Base-by-base conservation (phyloP, 2,888 invertebrate species). In the Argyra leucocephala region DNA sequence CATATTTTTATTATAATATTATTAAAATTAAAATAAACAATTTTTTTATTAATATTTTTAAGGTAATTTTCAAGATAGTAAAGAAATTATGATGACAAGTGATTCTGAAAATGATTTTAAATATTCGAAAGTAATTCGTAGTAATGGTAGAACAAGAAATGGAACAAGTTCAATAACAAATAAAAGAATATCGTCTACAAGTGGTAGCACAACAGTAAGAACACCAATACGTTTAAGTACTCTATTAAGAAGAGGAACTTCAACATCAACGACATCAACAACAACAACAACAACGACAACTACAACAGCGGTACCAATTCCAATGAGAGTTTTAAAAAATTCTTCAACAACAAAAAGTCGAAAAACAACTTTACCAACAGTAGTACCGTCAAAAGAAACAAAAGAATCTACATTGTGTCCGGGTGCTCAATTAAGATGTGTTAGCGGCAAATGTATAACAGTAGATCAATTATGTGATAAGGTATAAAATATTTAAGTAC, bases 401-500 rank as follows among this genome's bases (percentile, higher is more conserved):
- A 67, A 63, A 64, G n/a, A 24, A 24, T 83, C 83, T 0, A 58
- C 24, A n/a, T 63, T 63, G 6, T 85, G 81, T 73, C 84, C 82
- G 1, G 79, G 76, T 64, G 82, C 82, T 0, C 84, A 86, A 70
- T 75, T 86, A 63, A 82, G 86, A 65, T 87, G 86, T 71, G 83
- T 85, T 5, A 86, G 85, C 72, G 86, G 86, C 26, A 80, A 83
- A 67, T 87, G 86, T 74, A 86, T 87, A 70, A 84, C 84, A 0
- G 80, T 86, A 22, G 80, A 83, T 10, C 85, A 85, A 70, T 81
- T 86, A 36, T 87, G 86, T 72, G 86, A 87, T 73, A 80, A 76
- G 74, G 79, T 79, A 69, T 10, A 12, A 6, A 31, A 31, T 31
- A 26, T 26, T 9, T 26, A 9, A 31, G 31, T 31, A 31, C 10